These are phyloP conservation scores for Vimba vimba DNA, from an alignment of 2,113 vertebrate species.

Conservation along the genomic window DNA sequence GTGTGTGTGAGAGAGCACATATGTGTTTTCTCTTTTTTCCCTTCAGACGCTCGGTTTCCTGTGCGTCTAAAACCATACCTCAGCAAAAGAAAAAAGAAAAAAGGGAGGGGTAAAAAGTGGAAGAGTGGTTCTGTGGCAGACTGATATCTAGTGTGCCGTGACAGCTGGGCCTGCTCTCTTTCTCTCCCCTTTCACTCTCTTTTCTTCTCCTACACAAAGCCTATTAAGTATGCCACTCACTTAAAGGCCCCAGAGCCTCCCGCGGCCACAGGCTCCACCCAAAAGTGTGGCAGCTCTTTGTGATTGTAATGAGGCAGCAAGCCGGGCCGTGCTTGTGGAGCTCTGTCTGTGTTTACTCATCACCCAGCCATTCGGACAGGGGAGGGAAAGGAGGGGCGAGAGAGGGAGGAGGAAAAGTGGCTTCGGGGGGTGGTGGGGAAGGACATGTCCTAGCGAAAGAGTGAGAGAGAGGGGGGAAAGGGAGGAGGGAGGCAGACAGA, in stretches of 20 bases:
- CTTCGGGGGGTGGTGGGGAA: conserved; percentile 41
- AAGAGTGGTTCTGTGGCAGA: conserved; percentile 73
- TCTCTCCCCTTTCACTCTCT: conserved; percentile 56
- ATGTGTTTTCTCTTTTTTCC: conserved; percentile 45
- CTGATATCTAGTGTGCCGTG: conserved; percentile 83
- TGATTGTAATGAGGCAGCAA: conserved; percentile 86
- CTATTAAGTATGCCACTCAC: conserved; percentile 91
- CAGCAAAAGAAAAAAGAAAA: conserved; percentile 46
- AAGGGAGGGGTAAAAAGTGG: conserved; percentile 38
- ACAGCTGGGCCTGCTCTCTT: conserved; percentile 85
- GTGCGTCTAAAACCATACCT: conserved; percentile 70
- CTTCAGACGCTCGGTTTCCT: conserved; percentile 69
- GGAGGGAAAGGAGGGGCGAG: conserved; percentile 56
- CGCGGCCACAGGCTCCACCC: conserved; percentile 86
- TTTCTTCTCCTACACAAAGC: conserved; percentile 86
- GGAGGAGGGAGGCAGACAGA: conserved; percentile 49
- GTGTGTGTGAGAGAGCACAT: conserved; percentile 1
- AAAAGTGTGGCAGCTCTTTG: conserved; percentile 92
- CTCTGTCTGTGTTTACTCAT: conserved; percentile 81
- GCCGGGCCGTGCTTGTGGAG: conserved; percentile 75
- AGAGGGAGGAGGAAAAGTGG: conserved; percentile 58
- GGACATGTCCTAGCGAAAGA: conserved; percentile 43
- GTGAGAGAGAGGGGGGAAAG: conserved; percentile 60
- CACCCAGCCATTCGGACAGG: conserved; percentile 70
- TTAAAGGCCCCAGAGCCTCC: conserved; percentile 85